Evolutionary conservation across 2,888 invertebrate species (phyloP).

Genomic region (Alloplasta piceator): DNA sequence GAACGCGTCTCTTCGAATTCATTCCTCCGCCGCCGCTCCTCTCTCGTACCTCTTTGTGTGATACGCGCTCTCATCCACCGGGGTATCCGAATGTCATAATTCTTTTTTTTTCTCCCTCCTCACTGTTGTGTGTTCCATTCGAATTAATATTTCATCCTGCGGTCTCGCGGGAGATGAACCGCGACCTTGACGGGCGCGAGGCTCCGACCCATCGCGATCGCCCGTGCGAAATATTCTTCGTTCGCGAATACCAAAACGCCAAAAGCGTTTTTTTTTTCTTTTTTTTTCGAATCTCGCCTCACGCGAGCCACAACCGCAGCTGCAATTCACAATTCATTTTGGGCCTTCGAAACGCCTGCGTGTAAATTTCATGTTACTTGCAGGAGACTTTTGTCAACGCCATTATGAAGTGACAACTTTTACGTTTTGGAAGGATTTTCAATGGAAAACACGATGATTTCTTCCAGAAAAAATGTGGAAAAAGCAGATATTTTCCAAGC

Average conservation of each 20-base stretch:
- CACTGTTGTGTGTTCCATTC: conserved; percentile 45
- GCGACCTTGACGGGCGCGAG: conserved; percentile 60
- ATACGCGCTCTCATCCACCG: conserved; percentile 8
- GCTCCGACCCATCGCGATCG: conserved; percentile 39
- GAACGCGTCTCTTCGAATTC: neutral
- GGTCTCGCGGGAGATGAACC: conserved; percentile 54
- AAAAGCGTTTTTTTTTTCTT: conserved; percentile 9
- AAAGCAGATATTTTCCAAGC: too few relatives aligned
- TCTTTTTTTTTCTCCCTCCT: conserved; percentile 45
- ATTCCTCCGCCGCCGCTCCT: conserved; percentile 8
- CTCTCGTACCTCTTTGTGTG: neutral
- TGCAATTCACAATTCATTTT: neutral
- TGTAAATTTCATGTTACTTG: too few relatives aligned
- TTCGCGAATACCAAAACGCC: conserved; percentile 29
- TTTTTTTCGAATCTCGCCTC: neutral
- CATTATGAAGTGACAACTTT: too few relatives aligned
- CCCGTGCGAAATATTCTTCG: conserved; percentile 25
- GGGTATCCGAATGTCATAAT: conserved; percentile 54
- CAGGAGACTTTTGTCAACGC: too few relatives aligned
- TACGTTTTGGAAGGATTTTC: too few relatives aligned
- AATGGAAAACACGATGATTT: too few relatives aligned
- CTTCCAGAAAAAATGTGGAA: too few relatives aligned
- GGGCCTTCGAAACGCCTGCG: too few relatives aligned
- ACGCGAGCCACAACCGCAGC: neutral
- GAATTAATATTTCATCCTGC: conserved; percentile 64